Evolutionary conservation across 2,113 vertebrate genomes (phyloP).

Genomic region (Scophthalmus maximus): DNA sequence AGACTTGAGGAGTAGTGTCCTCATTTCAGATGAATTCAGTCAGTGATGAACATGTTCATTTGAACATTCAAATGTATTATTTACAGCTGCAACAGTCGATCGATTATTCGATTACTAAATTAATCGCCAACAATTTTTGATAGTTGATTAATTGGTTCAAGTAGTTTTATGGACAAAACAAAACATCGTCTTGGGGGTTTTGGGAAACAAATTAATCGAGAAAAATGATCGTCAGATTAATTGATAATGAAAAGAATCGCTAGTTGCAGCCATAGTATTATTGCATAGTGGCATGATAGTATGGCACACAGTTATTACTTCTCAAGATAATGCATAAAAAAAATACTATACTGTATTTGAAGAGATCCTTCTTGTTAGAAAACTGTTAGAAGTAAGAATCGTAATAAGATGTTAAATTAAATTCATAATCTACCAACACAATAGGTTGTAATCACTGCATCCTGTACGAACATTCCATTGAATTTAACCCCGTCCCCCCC

Average conservation of each 20-base stretch:
- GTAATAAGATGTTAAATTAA: background rate
- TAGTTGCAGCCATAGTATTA: too few species aligned
- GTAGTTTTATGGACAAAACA: too few species aligned
- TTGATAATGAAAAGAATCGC: too few species aligned
- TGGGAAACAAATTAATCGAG: too few species aligned
- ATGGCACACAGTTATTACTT: background rate
- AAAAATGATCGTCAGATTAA: too few species aligned
- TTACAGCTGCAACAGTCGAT: too few species aligned
- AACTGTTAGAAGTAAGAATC: too few species aligned
- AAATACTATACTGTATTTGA: background rate
- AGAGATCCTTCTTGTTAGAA: too few species aligned
- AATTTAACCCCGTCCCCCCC: background rate
- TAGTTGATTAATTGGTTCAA: too few species aligned
- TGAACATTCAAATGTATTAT: background rate
- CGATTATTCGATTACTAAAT: too few species aligned
- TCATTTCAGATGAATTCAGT: background rate
- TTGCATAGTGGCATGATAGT: background rate
- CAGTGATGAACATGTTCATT: background rate
- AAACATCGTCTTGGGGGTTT: too few species aligned
- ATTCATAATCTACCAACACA: conserved; percentile 30
- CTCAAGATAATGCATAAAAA: background rate
- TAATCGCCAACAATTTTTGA: too few species aligned
- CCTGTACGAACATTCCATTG: conserved; percentile 34
- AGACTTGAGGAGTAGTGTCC: background rate
- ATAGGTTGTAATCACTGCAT: conserved; percentile 36